These are phyloP conservation scores for Neodon shergylaensis DNA, from an alignment of 2,113 vertebrate genomes.

Conservation along the genomic window DNA sequence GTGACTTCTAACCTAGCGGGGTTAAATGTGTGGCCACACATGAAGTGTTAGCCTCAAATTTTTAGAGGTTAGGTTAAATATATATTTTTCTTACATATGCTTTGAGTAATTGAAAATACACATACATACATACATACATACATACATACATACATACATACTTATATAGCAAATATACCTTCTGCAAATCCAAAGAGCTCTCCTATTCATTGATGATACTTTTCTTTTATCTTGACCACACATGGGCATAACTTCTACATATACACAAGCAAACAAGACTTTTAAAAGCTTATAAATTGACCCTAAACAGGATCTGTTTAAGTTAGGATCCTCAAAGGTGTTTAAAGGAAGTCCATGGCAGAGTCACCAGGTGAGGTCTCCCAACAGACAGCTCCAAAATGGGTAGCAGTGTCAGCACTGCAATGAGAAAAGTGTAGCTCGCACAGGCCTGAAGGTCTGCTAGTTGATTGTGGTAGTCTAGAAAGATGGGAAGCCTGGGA, in stretches of 20 bases:
- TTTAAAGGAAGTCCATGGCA: not conserved
- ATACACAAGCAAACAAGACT: not conserved
- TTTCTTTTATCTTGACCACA: not conserved
- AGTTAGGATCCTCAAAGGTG: not conserved
- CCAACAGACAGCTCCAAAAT: fast-evolving
- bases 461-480: too few relatives aligned
- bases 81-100: not conserved
- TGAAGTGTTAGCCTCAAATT: not conserved
- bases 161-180: not conserved
- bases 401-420: not conserved
- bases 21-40: too few relatives aligned
- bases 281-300: not conserved
- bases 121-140: not conserved
- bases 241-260: not conserved
- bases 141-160: not conserved
- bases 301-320: not conserved
- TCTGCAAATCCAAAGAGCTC: not conserved
- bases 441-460: not conserved
- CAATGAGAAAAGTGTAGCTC: too few relatives aligned
- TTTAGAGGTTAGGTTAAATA: not conserved
- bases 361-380: not conserved
- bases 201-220: not conserved
- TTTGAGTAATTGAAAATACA: not conserved
- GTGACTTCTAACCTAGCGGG: not conserved
- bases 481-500: not conserved